Base-by-base conservation (phyloP, 1,140 invertebrate genomes). In the Drosophila kurseongensis region DNA sequence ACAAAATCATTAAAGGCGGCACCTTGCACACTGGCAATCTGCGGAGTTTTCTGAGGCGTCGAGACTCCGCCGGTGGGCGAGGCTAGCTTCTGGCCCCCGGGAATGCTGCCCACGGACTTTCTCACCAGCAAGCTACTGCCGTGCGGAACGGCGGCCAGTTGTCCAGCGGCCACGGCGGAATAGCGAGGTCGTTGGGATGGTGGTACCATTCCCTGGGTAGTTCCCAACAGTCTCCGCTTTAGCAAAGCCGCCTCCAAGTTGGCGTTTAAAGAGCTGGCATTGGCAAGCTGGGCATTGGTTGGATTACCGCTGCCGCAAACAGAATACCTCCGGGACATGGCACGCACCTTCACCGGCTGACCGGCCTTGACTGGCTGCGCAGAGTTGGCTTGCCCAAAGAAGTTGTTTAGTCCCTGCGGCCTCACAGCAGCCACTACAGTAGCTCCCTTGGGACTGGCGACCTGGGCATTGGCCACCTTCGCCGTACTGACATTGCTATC, bases 321-420 rank as follows among this genome's bases (percentile, higher is more conserved):
- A 13, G 84, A 88, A 12, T 65, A 88, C 10, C 84, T 55, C 6
- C 83, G 50, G 2, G 60, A 62, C 76, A 84, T 65, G 45, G 68
- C 69, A 1, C 73, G 79, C 4, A 73, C 44, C 45, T 71, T 71
- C 0, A 57, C 1, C 0, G 66, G 62, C 0, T 8, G 55, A 5
- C 9, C 47, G n/a, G 9, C 7, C 41, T 27, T 69, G 12, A n/a
- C n/a, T 10, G n/a, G 5, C 7, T 3, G 1, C 29, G 35, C 16
- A 40, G 0, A 32, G 8, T 14, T 36, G 9, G 23, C 3, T n/a
- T 45, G 18, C 0, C 63, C 75, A 14, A 77, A 77, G 4, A 77
- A 27, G 9, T n/a, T 58, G 62, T 40, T 76, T 0, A 76, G 67
- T 10, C 38, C 54, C 16, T 58, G 61, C 1, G 73, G 73, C 5